Evolutionary conservation across 2,113 vertebrate genomes (phyloP).

Genomic region (Peromyscus polionotus): DNA sequence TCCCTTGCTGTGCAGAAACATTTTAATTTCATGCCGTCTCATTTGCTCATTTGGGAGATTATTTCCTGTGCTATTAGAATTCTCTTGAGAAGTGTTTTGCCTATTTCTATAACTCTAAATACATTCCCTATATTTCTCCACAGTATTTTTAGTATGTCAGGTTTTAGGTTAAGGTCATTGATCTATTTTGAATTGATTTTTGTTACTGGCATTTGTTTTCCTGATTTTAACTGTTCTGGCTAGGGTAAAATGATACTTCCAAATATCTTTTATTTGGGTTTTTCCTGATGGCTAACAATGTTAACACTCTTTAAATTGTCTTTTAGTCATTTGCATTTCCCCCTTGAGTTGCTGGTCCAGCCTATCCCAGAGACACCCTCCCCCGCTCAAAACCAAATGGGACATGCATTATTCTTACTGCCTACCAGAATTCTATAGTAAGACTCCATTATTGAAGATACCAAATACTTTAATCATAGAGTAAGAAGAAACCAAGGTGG

Average conservation of each 20-base stretch:
- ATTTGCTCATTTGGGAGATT: neutral
- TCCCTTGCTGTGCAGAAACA: neutral
- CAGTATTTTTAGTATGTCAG: neutral
- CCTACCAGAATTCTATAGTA: neutral
- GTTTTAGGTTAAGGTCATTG: neutral
- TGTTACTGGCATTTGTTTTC: neutral
- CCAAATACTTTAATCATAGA: neutral
- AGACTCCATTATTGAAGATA: neutral
- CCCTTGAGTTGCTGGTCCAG: neutral
- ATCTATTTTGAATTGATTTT: neutral
- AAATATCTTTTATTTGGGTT: neutral
- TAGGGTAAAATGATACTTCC: neutral
- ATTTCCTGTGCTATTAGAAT: neutral
- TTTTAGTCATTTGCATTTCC: neutral
- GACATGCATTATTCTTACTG: neutral
- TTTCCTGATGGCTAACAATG: neutral
- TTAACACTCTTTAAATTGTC: neutral
- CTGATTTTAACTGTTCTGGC: neutral
- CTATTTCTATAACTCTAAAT: neutral
- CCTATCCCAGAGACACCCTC: too few species aligned
- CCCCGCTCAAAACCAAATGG: neutral
- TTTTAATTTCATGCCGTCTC: neutral
- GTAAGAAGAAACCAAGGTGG: neutral
- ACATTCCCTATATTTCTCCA: neutral
- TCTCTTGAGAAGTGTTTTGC: neutral